A percentile compares a stretch with the other conserved stretches of the same genome.
Evolutionary conservation across 2,797 vertebrate genomes (phyloP).

Genomic region (Gouania willdenowi): DNA sequence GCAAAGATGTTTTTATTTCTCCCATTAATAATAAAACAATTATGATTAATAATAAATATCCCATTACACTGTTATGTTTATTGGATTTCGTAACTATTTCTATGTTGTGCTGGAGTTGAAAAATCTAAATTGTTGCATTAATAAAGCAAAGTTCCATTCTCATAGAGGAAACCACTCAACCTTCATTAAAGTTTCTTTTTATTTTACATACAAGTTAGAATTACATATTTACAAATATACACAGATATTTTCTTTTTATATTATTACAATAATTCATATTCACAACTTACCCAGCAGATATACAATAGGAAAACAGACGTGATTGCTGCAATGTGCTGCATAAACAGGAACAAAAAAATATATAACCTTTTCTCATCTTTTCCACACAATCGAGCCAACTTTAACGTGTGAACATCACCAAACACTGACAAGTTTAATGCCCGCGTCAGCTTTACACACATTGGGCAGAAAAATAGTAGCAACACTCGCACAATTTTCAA

Average conservation of each 20-base stretch:
- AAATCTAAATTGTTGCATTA: too few species aligned
- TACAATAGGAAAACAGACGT: conserved; percentile 75
- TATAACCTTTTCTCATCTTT: conserved; percentile 45
- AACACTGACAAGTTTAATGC: conserved; percentile 54
- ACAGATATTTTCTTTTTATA: conserved; percentile 59
- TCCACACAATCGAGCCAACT: conserved; percentile 33
- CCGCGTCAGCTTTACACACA: conserved; percentile 26
- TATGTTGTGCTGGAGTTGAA: too few species aligned
- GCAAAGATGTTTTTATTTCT: too few species aligned
- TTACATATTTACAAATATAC: conserved; percentile 84
- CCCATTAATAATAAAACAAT: too few species aligned
- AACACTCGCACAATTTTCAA: conserved; percentile 41
- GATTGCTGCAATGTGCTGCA: conserved; percentile 77
- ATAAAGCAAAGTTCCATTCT: too few species aligned
- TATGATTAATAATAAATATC: too few species aligned
- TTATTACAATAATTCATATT: conserved; percentile 62
- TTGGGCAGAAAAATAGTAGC: conserved; percentile 54
- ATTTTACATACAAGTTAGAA: conserved; percentile 81
- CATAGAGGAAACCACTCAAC: conserved; percentile 59
- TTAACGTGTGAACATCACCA: conserved; percentile 30
- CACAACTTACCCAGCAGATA: conserved; percentile 62
- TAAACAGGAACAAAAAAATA: conserved; percentile 78
- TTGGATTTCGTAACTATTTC: too few species aligned
- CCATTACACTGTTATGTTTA: too few species aligned
- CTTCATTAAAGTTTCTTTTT: conserved; percentile 84